These are phyloP conservation scores for Zaprionus ornatus DNA, from an alignment of 1,140 invertebrate species.

Conservation along the genomic window DNA sequence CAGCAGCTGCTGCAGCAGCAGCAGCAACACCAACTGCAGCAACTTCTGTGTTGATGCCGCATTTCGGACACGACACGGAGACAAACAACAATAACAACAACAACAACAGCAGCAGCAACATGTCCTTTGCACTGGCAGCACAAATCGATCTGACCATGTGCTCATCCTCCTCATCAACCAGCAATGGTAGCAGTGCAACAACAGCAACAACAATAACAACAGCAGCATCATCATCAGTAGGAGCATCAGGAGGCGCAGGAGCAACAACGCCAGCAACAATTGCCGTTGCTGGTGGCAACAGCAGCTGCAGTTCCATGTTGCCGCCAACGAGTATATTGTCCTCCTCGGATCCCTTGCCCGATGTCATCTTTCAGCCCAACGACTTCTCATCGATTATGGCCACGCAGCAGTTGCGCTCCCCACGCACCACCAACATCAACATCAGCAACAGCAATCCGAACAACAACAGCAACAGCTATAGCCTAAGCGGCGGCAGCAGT, in stretches of 20 bases:
- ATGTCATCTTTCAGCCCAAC: constrained; percentile 79
- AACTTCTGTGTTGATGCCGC: constrained; percentile 5
- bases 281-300: constrained; percentile 7
- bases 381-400: constrained; percentile 79
- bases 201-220: constrained; percentile 16
- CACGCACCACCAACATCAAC: constrained; percentile 33
- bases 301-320: constrained; percentile 58
- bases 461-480: constrained; percentile 28
- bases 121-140: constrained; percentile 56
- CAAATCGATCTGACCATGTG: constrained; percentile 80
- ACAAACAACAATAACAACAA: constrained; percentile 34
- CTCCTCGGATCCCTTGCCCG: constrained; percentile 75
- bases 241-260: constrained; percentile 7
- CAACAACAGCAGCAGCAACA: constrained; percentile 34
- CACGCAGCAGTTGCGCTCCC: constrained; percentile 69
- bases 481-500: constrained; percentile 58
- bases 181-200: constrained; percentile 54
- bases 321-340: constrained; percentile 77
- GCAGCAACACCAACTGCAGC: constrained; percentile 10
- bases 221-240: constrained; percentile 19
- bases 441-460: not conserved
- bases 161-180: constrained; percentile 75
- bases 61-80: constrained; percentile 32
- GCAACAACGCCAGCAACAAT: constrained; percentile 5
- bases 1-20: constrained; percentile 5